phyloP scores from a whole-genome alignment of 2,797 vertebrate species.

The Neosilurus hyrtlii region DNA sequence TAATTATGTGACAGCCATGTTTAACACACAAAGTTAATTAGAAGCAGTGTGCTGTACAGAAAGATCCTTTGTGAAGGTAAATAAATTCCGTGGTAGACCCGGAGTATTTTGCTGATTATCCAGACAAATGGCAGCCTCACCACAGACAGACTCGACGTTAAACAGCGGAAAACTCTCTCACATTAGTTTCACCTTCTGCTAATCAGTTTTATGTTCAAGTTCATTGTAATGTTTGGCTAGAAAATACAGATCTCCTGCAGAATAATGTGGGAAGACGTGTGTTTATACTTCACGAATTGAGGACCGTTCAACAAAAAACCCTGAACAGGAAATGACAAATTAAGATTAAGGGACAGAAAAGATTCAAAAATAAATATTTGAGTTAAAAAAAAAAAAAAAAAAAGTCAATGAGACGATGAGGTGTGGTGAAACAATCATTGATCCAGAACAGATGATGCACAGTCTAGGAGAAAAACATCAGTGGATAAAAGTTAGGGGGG shows the following conservation, averaged over 20 bases:
- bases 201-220: slow-evolving; percentile 47
- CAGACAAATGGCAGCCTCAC: background rate
- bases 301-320: slow-evolving; percentile 46
- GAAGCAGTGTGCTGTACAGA: background rate
- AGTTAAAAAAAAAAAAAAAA: slow-evolving; percentile 8
- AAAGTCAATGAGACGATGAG: slow-evolving; percentile 55
- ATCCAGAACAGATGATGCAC: slow-evolving; percentile 32
- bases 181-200: slow-evolving; percentile 30
- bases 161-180: slow-evolving; percentile 15
- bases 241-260: slow-evolving; percentile 27
- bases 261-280: slow-evolving; percentile 52
- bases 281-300: slow-evolving; percentile 54
- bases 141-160: background rate
- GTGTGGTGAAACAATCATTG: slow-evolving; percentile 44
- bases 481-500: background rate
- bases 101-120: slow-evolving; percentile 2
- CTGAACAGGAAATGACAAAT: slow-evolving; percentile 57
- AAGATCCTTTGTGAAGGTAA: slow-evolving; percentile 9
- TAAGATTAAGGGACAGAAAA: slow-evolving; percentile 43
- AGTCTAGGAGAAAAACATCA: background rate
- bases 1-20: background rate
- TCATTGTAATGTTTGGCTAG: slow-evolving; percentile 32
- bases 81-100: background rate
- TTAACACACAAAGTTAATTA: slow-evolving; percentile 12
- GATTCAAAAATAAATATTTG: slow-evolving; percentile 56